These are phyloP conservation scores for Podabrus alpinus DNA, from an alignment of 2,888 invertebrate genomes.

Conservation along the genomic window DNA sequence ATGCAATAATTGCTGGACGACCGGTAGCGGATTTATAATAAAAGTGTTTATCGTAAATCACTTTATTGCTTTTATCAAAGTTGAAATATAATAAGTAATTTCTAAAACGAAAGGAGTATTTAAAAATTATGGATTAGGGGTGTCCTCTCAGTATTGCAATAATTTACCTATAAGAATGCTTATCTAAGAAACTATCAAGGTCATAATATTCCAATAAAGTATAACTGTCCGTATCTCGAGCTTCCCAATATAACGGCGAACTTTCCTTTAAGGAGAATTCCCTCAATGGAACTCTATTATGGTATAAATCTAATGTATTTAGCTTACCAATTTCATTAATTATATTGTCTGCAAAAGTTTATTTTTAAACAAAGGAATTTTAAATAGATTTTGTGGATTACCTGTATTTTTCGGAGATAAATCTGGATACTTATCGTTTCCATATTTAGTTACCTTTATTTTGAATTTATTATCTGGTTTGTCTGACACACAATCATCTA, in stretches of 20 bases:
- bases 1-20: conserved; percentile 64
- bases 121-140: neutral
- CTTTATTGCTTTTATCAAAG: conserved; percentile 88
- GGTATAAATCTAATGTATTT: neutral
- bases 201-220: neutral
- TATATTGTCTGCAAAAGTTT: neutral
- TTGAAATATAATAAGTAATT: conserved; percentile 39
- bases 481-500: neutral
- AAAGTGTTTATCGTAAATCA: conserved; percentile 91
- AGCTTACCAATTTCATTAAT: neutral
- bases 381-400: neutral
- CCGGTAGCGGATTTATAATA: conserved; percentile 76
- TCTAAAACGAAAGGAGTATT: neutral
- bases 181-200: conserved; percentile 67
- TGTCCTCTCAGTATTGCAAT: neutral
- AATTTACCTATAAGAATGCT: conserved; percentile 59
- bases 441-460: neutral
- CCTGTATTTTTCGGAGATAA: neutral
- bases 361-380: neutral
- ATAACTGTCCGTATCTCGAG: neutral
- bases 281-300: neutral
- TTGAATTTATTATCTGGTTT: neutral
- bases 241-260: neutral
- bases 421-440: neutral
- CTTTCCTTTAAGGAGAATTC: neutral